A percentile compares a stretch with the other conserved stretches of the same genome.
phyloP scores from a whole-genome alignment of 2,888 invertebrate genomes.

The Keiferia lycopersicella region DNA sequence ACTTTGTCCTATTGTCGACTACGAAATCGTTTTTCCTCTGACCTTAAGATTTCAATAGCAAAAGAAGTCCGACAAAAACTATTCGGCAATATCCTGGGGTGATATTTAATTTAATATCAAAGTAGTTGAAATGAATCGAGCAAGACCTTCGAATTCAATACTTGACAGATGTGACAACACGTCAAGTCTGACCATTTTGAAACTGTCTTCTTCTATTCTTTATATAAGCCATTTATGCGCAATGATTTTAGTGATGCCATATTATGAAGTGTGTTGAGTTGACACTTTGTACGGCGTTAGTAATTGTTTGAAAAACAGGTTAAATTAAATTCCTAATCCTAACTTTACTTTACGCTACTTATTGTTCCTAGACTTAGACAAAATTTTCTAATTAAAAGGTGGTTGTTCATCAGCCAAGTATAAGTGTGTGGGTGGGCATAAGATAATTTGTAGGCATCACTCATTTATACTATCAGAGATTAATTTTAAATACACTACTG shows the following conservation, averaged over 20 bases:
- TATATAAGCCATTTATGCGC: background rate
- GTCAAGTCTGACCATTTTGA: background rate
- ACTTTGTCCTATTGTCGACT: slow-evolving; percentile 16
- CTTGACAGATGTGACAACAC: background rate
- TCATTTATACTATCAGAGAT: too few species aligned
- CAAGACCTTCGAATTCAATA: background rate
- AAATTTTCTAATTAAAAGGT: background rate
- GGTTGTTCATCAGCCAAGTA: background rate
- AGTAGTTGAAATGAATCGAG: background rate
- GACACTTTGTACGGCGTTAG: too few species aligned
- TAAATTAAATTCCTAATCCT: too few species aligned
- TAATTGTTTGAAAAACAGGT: too few species aligned
- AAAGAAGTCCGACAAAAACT: slow-evolving; percentile 20
- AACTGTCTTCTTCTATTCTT: background rate
- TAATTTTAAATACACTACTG: too few species aligned
- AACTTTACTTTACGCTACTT: too few species aligned
- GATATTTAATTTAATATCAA: slow-evolving; percentile 12
- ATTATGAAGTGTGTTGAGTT: background rate
- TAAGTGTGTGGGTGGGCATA: background rate
- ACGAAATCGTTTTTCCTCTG: slow-evolving; percentile 32
- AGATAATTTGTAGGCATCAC: background rate
- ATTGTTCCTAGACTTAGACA: too few species aligned
- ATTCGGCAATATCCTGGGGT: slow-evolving; percentile 12
- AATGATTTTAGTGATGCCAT: background rate
- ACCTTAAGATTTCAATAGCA: slow-evolving; percentile 14